Evolutionary conservation across 2,797 vertebrate species (phyloP), one percentile per base, ranked within the genome.

Genomic region (Gymnopithys bicolor): DNA sequence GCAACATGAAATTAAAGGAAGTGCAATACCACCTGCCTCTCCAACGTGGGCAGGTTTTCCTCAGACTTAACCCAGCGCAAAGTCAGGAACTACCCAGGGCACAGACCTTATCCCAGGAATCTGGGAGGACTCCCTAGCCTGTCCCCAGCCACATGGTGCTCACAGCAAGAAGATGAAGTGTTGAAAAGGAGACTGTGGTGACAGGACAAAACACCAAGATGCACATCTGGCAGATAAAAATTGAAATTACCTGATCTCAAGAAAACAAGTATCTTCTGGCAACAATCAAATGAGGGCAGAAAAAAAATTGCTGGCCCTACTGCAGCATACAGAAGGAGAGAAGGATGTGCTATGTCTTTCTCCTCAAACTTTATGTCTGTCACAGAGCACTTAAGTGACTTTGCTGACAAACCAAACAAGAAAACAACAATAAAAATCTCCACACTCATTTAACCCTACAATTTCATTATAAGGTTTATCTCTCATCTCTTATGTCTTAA

Each of bases 401-500:
- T 37, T 48, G 30, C 51, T 81, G 18, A 77, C 56, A 83, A 75
- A 59, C 13, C 30, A 66, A 60, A 35, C 11, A 60, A 37, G 22
- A 75, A 83, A 91, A 56, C 12, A 84, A n/a, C 6, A 75, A 76
- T 21, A 37, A 62, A 60, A 37, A 19, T 5, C 0, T 2, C 8
- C 33, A n/a, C 11, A 11, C 15, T 24, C 55, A 21, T 55, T 75
- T 55, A 69, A 59, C 3, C 6, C 17, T 77, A 12, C 19, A 9
- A 66, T 59, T 86, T 66, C 51, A 63, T 49, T 21, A 58, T 21
- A 2, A 76, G 19, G 3, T 45, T 92, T 77, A 48, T 56, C 51
- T 73, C 25, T 14, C 2, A 2, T 21, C 28, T 52, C 41, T 64
- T 71, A 17, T 0, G 3, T 67, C 37, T 78, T 8, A 1, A 1